phyloP scores from a whole-genome alignment of 1,140 invertebrate species.

The Bombyx mandarina region DNA sequence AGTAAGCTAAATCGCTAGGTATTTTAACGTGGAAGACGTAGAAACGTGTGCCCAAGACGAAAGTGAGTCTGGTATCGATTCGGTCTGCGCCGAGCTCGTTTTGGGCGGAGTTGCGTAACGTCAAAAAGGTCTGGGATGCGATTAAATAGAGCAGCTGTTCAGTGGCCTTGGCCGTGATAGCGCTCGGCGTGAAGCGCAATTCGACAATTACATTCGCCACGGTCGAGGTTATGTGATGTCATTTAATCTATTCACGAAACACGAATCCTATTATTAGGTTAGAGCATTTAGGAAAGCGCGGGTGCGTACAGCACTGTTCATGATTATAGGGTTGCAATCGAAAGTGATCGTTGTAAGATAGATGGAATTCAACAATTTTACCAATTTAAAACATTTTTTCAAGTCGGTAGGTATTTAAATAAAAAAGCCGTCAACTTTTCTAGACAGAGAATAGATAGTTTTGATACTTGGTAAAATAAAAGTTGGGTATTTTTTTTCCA shows the following conservation, averaged over 20 bases:
- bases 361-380: too few relatives aligned
- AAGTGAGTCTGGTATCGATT: slow-evolving; percentile 7
- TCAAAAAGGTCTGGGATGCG: slow-evolving; percentile 9
- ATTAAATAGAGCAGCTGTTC: slow-evolving; percentile 36
- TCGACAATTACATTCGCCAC: slow-evolving; percentile 55
- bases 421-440: too few relatives aligned
- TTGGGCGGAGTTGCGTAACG: slow-evolving; percentile 5
- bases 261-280: too few relatives aligned
- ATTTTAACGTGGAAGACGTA: too few relatives aligned
- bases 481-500: slow-evolving; percentile 11
- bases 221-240: slow-evolving; percentile 30
- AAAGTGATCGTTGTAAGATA: too few relatives aligned
- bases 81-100: slow-evolving; percentile 4
- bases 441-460: too few relatives aligned
- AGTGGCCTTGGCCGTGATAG: slow-evolving; percentile 59
- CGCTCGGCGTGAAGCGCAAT: slow-evolving; percentile 40
- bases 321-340: too few relatives aligned
- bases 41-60: background rate
- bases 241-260: slow-evolving; percentile 6
- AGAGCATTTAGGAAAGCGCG: too few relatives aligned
- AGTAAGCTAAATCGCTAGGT: too few relatives aligned
- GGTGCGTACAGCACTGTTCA: too few relatives aligned
- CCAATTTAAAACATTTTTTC: too few relatives aligned
- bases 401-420: too few relatives aligned
- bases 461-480: slow-evolving; percentile 5